Evolutionary conservation across 2,888 invertebrate genomes (phyloP).

Genomic region (Notodonta ziczac): DNA sequence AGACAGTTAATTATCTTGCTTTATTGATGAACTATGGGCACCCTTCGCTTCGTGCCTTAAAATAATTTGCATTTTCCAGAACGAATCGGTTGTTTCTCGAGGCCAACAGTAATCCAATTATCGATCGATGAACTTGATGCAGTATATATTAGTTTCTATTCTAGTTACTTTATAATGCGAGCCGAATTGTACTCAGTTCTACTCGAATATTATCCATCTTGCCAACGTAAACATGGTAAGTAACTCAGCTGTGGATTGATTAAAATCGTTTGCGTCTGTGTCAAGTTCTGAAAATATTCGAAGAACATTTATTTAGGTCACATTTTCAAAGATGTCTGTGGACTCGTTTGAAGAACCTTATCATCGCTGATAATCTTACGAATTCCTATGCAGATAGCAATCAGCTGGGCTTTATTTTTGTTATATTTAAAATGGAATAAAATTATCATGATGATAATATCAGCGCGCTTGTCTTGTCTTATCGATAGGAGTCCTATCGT

Average conservation of each 20-base stretch:
- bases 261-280: too few relatives aligned
- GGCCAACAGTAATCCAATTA: not conserved
- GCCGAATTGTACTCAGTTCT: not conserved
- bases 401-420: not conserved
- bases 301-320: not conserved
- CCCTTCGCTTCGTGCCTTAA: not conserved
- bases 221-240: too few relatives aligned
- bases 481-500: conserved; percentile 23
- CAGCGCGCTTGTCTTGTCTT: conserved; percentile 23
- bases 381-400: not conserved
- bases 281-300: too few relatives aligned
- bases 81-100: not conserved
- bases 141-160: not conserved
- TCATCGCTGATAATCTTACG: not conserved
- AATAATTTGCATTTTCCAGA: not conserved
- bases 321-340: not conserved
- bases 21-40: not conserved
- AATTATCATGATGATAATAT: conserved; percentile 27
- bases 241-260: too few relatives aligned
- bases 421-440: conserved; percentile 11
- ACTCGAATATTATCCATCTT: too few relatives aligned
- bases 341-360: not conserved
- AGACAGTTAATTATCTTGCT: too few relatives aligned
- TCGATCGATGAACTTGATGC: not conserved
- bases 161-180: not conserved